Percentiles rank a stretch among this genome's conserved stretches.
Conservation (phyloP, 2,888 invertebrate species). For the Fragum whitleyi region DNA sequence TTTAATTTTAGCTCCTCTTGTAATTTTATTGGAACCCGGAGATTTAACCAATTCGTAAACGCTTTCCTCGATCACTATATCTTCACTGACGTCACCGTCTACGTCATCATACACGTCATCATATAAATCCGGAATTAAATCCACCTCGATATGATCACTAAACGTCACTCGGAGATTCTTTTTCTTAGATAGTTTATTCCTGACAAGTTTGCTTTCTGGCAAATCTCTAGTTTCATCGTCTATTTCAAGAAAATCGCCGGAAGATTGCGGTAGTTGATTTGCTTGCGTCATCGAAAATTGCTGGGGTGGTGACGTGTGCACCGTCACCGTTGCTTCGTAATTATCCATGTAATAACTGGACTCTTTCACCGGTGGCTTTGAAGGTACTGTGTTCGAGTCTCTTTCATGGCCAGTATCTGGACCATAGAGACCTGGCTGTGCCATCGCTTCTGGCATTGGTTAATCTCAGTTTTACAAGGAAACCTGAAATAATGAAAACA, state of each 20-base stretch:
- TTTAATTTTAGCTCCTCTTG: conserved; percentile 5
- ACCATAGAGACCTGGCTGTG: conserved; percentile 4
- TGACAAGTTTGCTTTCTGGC: conserved; percentile 17
- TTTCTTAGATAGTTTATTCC: conserved; percentile 34
- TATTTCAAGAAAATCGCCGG: conserved; percentile 37
- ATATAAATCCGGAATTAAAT: conserved; percentile 28
- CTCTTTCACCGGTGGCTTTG: conserved; percentile 32
- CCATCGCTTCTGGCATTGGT: neutral
- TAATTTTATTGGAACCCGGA: conserved; percentile 21
- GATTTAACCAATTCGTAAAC: conserved; percentile 41
- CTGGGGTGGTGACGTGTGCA: conserved; percentile 58
- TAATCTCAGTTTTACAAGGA: too few species aligned
- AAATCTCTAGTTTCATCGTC: conserved; percentile 54
- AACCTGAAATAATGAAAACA: too few species aligned
- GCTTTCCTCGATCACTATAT: conserved; percentile 16
- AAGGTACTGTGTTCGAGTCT: neutral
- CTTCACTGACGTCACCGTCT: conserved; percentile 28
- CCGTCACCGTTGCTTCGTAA: conserved; percentile 54
- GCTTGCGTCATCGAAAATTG: conserved; percentile 7
- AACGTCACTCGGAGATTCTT: conserved; percentile 57
- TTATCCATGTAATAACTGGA: conserved; percentile 55
- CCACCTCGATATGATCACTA: conserved; percentile 59
- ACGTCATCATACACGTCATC: conserved; percentile 5
- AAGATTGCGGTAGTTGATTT: neutral
- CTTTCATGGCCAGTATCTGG: neutral